Conservation (phyloP, 2,888 invertebrate genomes). For the Creontiades dilutus region DNA sequence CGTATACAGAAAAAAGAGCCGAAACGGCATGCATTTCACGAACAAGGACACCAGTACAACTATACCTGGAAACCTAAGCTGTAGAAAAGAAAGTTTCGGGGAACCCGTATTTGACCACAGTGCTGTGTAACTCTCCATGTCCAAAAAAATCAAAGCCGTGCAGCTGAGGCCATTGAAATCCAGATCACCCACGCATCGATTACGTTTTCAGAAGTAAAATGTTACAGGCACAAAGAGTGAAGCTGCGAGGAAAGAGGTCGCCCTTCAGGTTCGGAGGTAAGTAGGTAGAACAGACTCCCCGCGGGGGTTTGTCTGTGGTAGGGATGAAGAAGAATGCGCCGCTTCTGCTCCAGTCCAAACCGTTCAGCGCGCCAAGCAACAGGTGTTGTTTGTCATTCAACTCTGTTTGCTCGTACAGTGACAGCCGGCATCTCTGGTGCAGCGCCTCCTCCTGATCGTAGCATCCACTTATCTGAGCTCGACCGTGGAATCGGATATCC, state of each 20-base stretch:
- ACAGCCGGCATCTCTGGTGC: conserved; percentile 1
- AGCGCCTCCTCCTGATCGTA: background rate
- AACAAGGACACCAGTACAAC: too few species aligned
- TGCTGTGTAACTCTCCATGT: background rate
- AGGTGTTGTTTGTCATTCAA: conserved; percentile 1
- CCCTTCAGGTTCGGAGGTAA: conserved; percentile 41
- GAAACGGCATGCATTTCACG: too few species aligned
- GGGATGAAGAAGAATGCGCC: conserved; percentile 58
- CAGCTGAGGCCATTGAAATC: background rate
- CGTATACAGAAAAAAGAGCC: too few species aligned
- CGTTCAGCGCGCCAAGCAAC: conserved; percentile 20
- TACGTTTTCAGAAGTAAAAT: background rate
- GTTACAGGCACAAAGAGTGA: background rate
- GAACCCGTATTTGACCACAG: too few species aligned
- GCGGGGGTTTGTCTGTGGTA: background rate
- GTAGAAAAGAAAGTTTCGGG: too few species aligned
- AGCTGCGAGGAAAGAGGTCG: conserved; percentile 1
- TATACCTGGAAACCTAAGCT: too few species aligned
- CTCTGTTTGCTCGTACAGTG: background rate
- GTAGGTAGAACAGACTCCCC: conserved; percentile 25
- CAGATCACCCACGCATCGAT: background rate
- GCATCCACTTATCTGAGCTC: background rate
- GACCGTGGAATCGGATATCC: background rate
- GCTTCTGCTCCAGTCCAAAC: conserved; percentile 40
- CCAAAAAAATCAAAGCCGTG: background rate